These are phyloP conservation scores for Formica exsecta DNA, from an alignment of 1,140 invertebrate genomes.

Conservation along the genomic window DNA sequence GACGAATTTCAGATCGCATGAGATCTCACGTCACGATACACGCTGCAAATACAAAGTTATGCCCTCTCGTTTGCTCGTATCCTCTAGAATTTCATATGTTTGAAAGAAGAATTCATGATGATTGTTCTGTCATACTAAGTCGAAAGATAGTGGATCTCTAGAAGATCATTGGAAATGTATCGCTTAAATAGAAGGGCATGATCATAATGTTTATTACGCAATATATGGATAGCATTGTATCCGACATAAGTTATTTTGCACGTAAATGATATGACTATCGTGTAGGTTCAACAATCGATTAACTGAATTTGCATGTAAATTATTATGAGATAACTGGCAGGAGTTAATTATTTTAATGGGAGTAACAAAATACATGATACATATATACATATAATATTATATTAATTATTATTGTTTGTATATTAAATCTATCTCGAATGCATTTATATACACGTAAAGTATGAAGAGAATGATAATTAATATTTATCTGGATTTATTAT, in stretches of 20 bases:
- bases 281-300: slow-evolving; percentile 22
- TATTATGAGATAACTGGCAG: slow-evolving; percentile 36
- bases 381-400: slow-evolving; percentile 30
- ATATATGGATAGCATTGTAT: slow-evolving; percentile 21
- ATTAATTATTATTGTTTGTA: slow-evolving; percentile 45
- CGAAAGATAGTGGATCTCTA: background rate
- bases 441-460: background rate
- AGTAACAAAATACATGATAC: slow-evolving; percentile 11
- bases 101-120: slow-evolving; percentile 27
- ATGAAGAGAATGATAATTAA: slow-evolving; percentile 30
- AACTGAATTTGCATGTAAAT: slow-evolving; percentile 39
- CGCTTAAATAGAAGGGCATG: background rate
- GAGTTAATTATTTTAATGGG: slow-evolving; percentile 55
- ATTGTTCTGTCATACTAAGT: background rate
- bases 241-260: background rate
- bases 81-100: slow-evolving; percentile 37
- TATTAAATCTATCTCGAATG: slow-evolving; percentile 27
- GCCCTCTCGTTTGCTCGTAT: slow-evolving; percentile 24
- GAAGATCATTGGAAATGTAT: background rate
- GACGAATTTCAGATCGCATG: slow-evolving; percentile 53
- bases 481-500: slow-evolving; percentile 49
- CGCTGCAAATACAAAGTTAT: slow-evolving; percentile 39
- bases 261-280: background rate
- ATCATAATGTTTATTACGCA: slow-evolving; percentile 16
- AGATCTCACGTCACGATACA: slow-evolving; percentile 42